Conservation (phyloP, 2,797 vertebrate genomes). For the Acrossocheilus wenchowensis region DNA sequence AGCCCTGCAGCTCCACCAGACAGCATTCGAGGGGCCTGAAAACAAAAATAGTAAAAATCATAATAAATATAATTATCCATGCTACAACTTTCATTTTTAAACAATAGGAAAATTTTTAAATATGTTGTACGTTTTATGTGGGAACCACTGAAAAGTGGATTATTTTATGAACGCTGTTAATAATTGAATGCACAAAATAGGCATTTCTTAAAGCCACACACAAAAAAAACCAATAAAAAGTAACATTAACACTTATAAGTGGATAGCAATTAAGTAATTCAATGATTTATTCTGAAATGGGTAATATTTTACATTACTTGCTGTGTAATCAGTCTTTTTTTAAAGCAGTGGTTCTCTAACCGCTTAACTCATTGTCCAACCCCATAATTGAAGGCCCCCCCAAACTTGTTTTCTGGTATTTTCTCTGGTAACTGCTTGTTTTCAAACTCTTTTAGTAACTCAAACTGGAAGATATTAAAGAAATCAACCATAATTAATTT, state of each 20-base stretch:
- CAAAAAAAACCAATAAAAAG: not conserved
- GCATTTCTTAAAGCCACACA: not conserved
- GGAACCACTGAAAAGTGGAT: not conserved
- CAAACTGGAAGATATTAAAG: not conserved
- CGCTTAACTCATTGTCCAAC: not conserved
- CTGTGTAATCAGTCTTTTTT: not conserved
- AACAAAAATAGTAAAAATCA: not conserved
- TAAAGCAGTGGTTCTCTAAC: not conserved
- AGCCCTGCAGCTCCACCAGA: slow-evolving; percentile 86
- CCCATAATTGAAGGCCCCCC: not conserved
- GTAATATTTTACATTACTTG: not conserved
- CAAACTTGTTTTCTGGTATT: not conserved
- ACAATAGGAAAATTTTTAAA: not conserved
- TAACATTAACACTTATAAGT: not conserved
- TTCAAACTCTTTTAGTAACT: not conserved
- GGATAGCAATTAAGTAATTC: not conserved
- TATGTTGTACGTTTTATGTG: not conserved
- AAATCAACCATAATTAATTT: not conserved
- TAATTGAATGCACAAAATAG: not conserved
- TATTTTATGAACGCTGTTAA: not conserved
- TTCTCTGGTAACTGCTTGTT: not conserved
- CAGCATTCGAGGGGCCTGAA: slow-evolving; percentile 79
- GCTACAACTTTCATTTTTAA: not conserved
- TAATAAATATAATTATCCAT: not conserved
- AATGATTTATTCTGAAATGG: not conserved